Base-by-base conservation (phyloP, 2,113 vertebrate genomes). In the Paralichthys olivaceus region DNA sequence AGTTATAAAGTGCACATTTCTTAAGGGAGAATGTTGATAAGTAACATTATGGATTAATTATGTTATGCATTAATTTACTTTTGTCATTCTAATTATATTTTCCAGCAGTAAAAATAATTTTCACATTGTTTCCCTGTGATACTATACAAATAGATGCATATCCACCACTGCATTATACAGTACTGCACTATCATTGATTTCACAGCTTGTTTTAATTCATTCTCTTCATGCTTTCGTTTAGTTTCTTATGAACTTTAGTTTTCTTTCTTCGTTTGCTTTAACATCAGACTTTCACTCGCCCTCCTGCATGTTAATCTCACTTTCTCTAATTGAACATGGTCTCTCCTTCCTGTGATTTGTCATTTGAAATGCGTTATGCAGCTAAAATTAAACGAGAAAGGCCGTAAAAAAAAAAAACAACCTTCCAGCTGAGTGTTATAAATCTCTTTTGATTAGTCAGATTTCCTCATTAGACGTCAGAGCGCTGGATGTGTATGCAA, bases 381-480 rank as follows among this genome's bases (percentile, higher is more conserved):
- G 4, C 47, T n/a, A n/a, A 51, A 29, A 66, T 43, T 23, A 13
- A 71, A 55, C 20, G 13, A 68, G 58, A 68, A 25, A 75, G 45
- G 40, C 40, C 8, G 40, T 32, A 7, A 32, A 32, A 32, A 32
- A 69, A 49, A 60, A 75, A 51, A 17, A 2, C 60, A 25, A 37
- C 8, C 1, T 7, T 69, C 74, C 14, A 61, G 34, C n/a, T 56
- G 22, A 8, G 63, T 34, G 53, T 20, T 4, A 12, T 25, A 1
- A 8, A 49, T 62, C 43, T 55, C 25, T 68, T 51, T 47, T 64
- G 29, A 73, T 64, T 69, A 29, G 60, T 19, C 23, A 43, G 12
- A 60, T 67, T 29, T 45, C 23, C 54, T 81, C 20, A 71, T 72
- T 74, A 66, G 75, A 72, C 20, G 17, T 14, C 26, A 19, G 5